Evolutionary conservation across 2,797 vertebrate genomes (phyloP).

Genomic region (Falco columbarius): DNA sequence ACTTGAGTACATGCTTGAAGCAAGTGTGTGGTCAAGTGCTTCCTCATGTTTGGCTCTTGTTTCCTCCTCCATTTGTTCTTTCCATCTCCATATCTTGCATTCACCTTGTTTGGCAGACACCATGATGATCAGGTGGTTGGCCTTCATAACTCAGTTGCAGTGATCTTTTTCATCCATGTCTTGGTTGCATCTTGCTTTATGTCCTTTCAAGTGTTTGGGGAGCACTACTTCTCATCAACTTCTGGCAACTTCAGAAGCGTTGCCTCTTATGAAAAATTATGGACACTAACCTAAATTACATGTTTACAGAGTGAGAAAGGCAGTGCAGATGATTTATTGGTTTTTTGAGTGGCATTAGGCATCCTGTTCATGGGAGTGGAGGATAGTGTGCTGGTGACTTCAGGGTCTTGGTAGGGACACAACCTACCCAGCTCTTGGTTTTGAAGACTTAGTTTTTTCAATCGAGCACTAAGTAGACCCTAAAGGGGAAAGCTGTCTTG

Average conservation of each 20-base stretch:
- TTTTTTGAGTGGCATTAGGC: background rate
- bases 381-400: background rate
- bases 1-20: background rate
- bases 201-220: background rate
- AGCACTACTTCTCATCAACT: background rate
- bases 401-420: background rate
- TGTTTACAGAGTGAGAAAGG: background rate
- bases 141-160: background rate
- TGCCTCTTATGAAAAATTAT: background rate
- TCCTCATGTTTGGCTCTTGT: background rate
- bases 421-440: background rate
- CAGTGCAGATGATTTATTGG: background rate
- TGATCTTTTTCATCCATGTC: background rate
- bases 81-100: background rate
- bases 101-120: background rate
- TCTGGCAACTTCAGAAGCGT: background rate
- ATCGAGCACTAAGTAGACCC: background rate
- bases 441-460: background rate
- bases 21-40: background rate
- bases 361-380: background rate
- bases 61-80: background rate
- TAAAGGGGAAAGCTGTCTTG: background rate
- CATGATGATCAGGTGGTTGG: background rate
- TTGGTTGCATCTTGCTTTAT: background rate
- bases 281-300: accelerated